Evolutionary conservation across 2,888 invertebrate genomes (phyloP).

Genomic region (Halictus ligatus): DNA sequence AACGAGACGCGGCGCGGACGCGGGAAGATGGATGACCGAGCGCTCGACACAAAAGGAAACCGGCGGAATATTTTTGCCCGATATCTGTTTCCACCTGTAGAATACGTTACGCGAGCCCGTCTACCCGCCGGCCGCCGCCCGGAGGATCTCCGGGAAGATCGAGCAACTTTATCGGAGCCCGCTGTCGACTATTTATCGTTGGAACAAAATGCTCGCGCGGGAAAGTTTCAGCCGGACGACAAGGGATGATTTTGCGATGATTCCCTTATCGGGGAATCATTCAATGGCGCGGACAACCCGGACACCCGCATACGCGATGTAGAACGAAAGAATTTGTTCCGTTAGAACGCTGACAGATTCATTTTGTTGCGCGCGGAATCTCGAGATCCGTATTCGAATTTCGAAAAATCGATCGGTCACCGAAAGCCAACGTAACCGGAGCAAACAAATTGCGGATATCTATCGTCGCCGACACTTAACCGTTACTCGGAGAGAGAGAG

Average conservation of each 20-base stretch:
- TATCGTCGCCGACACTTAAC: no score
- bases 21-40: conserved; percentile 44
- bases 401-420: no score
- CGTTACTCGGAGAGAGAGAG: no score
- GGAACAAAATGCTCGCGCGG: conserved; percentile 9
- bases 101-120: conserved; percentile 46
- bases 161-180: conserved; percentile 56
- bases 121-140: conserved; percentile 21
- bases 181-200: no score
- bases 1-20: conserved; percentile 17
- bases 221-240: not conserved
- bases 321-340: not conserved
- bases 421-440: no score
- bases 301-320: not conserved
- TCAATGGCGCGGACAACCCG: not conserved
- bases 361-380: no score
- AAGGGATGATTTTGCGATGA: conserved; percentile 2
- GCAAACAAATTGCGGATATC: no score
- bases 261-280: not conserved
- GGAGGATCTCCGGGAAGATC: conserved; percentile 48
- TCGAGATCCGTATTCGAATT: no score
- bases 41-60: conserved; percentile 25
- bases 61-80: conserved; percentile 34
- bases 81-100: conserved; percentile 65
- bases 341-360: not conserved